phyloP scores from a whole-genome alignment of 1,140 invertebrate species.

The Acyrthosiphon pisum region DNA sequence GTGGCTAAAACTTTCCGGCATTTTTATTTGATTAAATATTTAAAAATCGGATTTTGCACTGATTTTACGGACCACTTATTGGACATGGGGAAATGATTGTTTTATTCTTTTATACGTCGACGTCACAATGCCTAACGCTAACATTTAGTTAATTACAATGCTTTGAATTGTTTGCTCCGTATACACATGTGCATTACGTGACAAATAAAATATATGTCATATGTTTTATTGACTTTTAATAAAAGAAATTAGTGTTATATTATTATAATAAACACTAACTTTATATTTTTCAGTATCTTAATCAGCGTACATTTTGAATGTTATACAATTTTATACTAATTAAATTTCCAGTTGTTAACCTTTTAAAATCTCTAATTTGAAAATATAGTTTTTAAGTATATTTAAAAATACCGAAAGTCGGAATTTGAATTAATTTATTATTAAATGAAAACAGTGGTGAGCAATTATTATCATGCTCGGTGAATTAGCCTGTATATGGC shows the following conservation, averaged over 20 bases:
- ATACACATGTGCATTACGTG: not conserved
- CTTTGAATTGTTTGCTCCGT: not conserved
- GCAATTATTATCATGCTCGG: too few species aligned
- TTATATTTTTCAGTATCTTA: not conserved
- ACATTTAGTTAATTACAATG: constrained; percentile 9
- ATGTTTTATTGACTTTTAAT: not conserved
- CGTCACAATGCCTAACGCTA: constrained; percentile 5
- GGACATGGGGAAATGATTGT: not conserved
- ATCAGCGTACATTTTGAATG: not conserved
- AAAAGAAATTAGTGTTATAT: not conserved
- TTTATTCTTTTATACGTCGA: not conserved
- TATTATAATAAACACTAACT: not conserved
- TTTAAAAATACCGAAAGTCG: too few species aligned
- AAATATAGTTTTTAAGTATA: too few species aligned
- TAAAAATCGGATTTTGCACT: not conserved
- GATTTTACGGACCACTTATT: not conserved
- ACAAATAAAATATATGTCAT: not conserved
- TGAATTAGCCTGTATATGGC: too few species aligned
- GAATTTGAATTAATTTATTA: too few species aligned
- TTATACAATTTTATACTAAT: too few species aligned
- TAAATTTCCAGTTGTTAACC: too few species aligned
- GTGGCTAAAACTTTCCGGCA: not conserved
- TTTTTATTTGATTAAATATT: constrained; percentile 16
- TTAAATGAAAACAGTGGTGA: too few species aligned
- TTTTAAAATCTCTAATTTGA: too few species aligned